Base-by-base conservation (phyloP, 2,888 invertebrate genomes). In the Polydrusus pterygomalis region DNA sequence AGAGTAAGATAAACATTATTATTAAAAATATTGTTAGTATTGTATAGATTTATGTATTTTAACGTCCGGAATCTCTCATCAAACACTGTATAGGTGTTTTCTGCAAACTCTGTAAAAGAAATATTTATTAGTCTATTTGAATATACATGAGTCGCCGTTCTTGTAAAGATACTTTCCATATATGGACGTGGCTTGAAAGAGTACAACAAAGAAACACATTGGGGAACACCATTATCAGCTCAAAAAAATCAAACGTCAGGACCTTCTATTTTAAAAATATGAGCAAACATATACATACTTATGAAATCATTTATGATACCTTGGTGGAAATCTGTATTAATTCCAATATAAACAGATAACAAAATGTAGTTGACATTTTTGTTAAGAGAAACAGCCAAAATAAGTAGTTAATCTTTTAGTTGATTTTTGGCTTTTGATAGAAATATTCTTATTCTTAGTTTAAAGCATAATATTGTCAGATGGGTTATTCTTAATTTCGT, bases 281-380 rank as follows among this genome's bases (percentile, higher is more conserved):
- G 9, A 8, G 8, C n/a, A 47, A 45, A 45, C 25, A 45, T n/a
- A n/a, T n/a, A n/a, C n/a, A n/a, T 45, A n/a, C n/a, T 45, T 13
- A 47, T 15, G 5, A 47, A 17, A 47, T 47, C 47, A 47, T 47
- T 47, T 47, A 7, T 47, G 17, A 17, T 47, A 47, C n/a, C 47
- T 51, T 51, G 18, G 2, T 51, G 20, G 10, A 51, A 51, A 51
- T 51, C 49, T 18, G 18, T 17, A 49, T 5, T 49, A 49, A 49
- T 49, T 20, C 51, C n/a, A 17, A 18, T 51, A 51, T 20, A 8
- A 51, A 51, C 20, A 51, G 51, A 51, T 51, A 51, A 49, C 47
- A n/a, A 49, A 51, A 51, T 18, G 13, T 20, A 51, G 13, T 10
- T 20, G 20, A 51, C 20, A 11, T 51, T 51, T 18, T 17, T 47